phyloP scores from a whole-genome alignment of 2,888 invertebrate genomes.

The Euzetes globulus region DNA sequence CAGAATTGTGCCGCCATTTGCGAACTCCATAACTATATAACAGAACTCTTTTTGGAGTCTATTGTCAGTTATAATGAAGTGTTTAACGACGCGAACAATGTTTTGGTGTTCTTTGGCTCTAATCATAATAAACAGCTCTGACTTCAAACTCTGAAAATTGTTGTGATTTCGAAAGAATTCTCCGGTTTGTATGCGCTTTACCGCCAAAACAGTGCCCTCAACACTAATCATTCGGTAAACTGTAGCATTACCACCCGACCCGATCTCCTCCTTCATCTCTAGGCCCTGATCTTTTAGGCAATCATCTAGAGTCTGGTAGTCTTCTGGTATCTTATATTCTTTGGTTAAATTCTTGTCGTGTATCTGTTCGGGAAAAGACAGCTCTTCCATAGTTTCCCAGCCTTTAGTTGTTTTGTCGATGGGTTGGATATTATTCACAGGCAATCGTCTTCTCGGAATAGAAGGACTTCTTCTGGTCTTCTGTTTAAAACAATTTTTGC shows the following conservation, averaged over 20 bases:
- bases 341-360: neutral
- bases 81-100: neutral
- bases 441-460: too few relatives aligned
- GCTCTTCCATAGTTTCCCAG: neutral
- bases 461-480: too few relatives aligned
- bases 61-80: neutral
- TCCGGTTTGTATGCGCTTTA: neutral
- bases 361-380: neutral
- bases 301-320: neutral
- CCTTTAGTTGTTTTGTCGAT: neutral
- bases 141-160: neutral
- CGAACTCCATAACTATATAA: neutral
- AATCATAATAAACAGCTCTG: neutral
- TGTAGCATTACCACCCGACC: neutral
- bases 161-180: neutral
- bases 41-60: neutral
- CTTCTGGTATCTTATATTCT: neutral
- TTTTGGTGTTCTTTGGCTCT: neutral
- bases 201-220: neutral
- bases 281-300: neutral
- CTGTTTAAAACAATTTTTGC: too few relatives aligned
- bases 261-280: neutral
- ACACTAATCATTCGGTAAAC: neutral
- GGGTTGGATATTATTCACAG: too few relatives aligned
- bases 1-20: neutral